Percentiles rank a stretch among this genome's conserved stretches.
These are phyloP conservation scores for Eucriotettix oculatus DNA, from an alignment of 2,888 invertebrate genomes.

Conservation along the genomic window DNA sequence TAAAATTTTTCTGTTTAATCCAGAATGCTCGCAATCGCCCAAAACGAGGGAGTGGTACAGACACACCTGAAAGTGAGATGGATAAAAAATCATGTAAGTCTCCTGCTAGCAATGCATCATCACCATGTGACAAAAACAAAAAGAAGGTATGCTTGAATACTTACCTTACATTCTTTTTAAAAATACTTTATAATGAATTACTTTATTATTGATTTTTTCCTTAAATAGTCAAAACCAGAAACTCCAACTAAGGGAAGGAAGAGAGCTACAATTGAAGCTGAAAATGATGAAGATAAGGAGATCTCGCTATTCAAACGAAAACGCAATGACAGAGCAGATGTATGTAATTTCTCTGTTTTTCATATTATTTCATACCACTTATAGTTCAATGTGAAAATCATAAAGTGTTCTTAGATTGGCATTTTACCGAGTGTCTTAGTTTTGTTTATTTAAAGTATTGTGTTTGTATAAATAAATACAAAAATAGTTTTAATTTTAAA, in stretches of 20 bases:
- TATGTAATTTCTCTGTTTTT: conserved; percentile 12
- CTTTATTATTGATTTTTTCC: neutral
- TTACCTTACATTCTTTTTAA: neutral
- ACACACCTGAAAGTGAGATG: conserved; percentile 23
- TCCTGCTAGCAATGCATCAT: conserved; percentile 19
- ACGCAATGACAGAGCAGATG: conserved; percentile 29
- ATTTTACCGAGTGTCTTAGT: no score
- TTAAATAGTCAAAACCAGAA: conserved; percentile 21
- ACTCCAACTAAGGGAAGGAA: conserved; percentile 37
- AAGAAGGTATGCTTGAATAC: conserved; percentile 17
- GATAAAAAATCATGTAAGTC: conserved; percentile 23
- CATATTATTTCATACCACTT: no score
- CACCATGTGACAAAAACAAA: conserved; percentile 28
- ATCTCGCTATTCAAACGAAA: conserved; percentile 30
- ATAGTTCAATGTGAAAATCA: no score
- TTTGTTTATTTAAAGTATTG: no score
- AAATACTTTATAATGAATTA: neutral
- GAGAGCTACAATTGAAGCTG: conserved; percentile 29
- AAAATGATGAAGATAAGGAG: conserved; percentile 32
- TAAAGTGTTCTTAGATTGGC: no score
- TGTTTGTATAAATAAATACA: no score
- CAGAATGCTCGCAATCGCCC: conserved; percentile 28
- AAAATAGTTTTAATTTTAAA: no score
- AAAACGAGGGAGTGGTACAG: conserved; percentile 35
- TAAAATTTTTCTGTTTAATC: neutral